Evolutionary conservation across 1,140 invertebrate genomes (phyloP).

Genomic region (Lepidurus arcticus): DNA sequence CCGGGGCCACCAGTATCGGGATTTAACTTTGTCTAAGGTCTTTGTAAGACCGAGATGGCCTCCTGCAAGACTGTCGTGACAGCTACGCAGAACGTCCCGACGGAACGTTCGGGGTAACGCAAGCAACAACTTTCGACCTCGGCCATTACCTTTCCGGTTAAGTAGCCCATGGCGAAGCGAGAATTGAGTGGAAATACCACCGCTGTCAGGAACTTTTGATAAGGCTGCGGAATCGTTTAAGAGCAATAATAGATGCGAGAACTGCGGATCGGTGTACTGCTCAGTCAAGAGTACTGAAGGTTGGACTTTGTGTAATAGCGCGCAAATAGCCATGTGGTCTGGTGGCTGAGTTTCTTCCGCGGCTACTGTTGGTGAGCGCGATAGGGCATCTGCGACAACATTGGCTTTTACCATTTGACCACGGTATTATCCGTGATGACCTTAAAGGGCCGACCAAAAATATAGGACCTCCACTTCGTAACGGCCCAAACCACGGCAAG

Average conservation of each 20-base stretch:
- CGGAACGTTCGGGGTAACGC: constrained; percentile 30
- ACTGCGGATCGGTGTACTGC: too few species aligned
- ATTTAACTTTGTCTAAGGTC: constrained; percentile 33
- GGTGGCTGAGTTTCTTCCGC: not conserved
- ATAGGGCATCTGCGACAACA: constrained; percentile 24
- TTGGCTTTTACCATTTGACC: constrained; percentile 16
- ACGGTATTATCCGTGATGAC: constrained; percentile 45
- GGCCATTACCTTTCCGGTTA: too few species aligned
- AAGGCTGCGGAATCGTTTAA: not conserved
- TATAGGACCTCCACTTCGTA: constrained; percentile 41
- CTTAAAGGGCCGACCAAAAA: constrained; percentile 43
- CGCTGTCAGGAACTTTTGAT: not conserved
- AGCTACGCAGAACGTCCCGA: constrained; percentile 24
- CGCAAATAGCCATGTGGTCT: too few species aligned
- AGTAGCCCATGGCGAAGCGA: too few species aligned
- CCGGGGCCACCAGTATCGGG: constrained; percentile 35
- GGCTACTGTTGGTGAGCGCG: not conserved
- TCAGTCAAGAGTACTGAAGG: too few species aligned
- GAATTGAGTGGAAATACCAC: too few species aligned
- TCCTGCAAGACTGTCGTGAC: constrained; percentile 33
- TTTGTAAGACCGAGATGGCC: constrained; percentile 36
- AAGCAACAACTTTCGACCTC: not conserved
- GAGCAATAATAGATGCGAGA: not conserved
- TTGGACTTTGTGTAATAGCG: too few species aligned
- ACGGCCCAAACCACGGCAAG: constrained; percentile 45